Percentiles rank a stretch among this genome's conserved stretches.
These are phyloP conservation scores for Myotis vivesi DNA, from an alignment of 2,797 vertebrate species.

Conservation along the genomic window DNA sequence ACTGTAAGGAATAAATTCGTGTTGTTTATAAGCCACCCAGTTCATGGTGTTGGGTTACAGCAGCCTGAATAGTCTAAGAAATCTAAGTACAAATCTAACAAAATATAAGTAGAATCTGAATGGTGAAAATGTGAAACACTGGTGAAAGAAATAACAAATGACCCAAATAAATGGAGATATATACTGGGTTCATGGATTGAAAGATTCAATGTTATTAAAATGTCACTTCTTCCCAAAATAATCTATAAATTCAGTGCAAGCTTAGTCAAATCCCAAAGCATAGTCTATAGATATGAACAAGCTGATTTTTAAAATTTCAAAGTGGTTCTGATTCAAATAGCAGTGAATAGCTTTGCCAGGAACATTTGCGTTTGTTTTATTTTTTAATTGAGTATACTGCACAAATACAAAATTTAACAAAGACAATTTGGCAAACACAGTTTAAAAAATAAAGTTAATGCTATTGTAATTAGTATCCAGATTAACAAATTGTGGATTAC, in stretches of 20 bases:
- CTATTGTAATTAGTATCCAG: not conserved
- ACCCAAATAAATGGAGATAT: not conserved
- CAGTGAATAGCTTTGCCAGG: not conserved
- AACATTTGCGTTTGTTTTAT: not conserved
- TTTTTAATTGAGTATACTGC: not conserved
- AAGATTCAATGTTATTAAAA: not conserved
- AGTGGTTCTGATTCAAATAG: not conserved
- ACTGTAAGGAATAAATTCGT: not conserved
- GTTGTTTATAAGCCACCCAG: not conserved
- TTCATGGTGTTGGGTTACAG: not conserved
- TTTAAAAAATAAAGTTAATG: not conserved
- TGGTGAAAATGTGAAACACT: not conserved
- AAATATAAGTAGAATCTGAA: not conserved
- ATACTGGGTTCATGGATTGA: not conserved
- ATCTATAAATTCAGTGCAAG: not conserved
- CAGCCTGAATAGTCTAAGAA: not conserved
- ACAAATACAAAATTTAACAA: not conserved
- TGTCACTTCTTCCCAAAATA: not conserved
- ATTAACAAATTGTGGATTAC: not conserved
- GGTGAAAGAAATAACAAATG: not conserved
- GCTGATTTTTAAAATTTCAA: not conserved
- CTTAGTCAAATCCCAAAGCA: not conserved
- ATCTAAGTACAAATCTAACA: not conserved
- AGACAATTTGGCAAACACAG: not conserved
- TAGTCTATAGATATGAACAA: not conserved